Evolutionary conservation across 2,888 invertebrate genomes (phyloP), one percentile per base, ranked within the genome.

Genomic region (Campoletis raptor): DNA sequence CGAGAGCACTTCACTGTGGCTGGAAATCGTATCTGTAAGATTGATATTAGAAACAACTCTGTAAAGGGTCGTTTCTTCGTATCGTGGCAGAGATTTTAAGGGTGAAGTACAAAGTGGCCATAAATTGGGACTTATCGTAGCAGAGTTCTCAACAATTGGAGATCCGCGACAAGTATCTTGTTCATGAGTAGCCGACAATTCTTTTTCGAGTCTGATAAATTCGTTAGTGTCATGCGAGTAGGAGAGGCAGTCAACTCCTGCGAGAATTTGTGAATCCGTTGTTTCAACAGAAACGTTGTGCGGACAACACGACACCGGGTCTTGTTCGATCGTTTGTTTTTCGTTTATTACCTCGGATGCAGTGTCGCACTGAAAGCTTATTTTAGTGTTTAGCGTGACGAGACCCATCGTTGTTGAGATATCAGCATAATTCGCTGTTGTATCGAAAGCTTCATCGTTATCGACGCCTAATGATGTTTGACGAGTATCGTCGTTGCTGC

Each of bases 211-310:
- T 61, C 73, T 81, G 18, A 92, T 83, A 80, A 93, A 93, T 79
- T 93, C 93, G 18, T 66, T 89, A 0, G 93, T 92, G 8, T 93
- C 92, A 61, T 90, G 90, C 0, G 92, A 92, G 52, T 85, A 83
- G 0, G 89, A 86, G 90, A 92, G 90, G 42, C 72, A 79, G 73
- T 84, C 83, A 5, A 40, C 9, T 45, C 30, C 61, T 24, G 30
- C 37, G 21, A 42, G 24, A 21, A 54, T 57, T 57, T 70, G 57
- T 1, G 9, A 37, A 30, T 57, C 54, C 30, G 42, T 21, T 9
- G 52, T 52, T 37, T 48, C 77, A 8, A 21, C 15, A 24, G 67
- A 69, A 40, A 37, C 24, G 24, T 42, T n/a, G 37, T 69, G 54
- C 30, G 61, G 24, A n/a, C 15, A 48, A 61, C 18, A 36, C 40